Percentiles rank a stretch among this genome's conserved stretches.
Conservation (phyloP, 2,113 vertebrate genomes). For the Herpetotheres cachinnans region DNA sequence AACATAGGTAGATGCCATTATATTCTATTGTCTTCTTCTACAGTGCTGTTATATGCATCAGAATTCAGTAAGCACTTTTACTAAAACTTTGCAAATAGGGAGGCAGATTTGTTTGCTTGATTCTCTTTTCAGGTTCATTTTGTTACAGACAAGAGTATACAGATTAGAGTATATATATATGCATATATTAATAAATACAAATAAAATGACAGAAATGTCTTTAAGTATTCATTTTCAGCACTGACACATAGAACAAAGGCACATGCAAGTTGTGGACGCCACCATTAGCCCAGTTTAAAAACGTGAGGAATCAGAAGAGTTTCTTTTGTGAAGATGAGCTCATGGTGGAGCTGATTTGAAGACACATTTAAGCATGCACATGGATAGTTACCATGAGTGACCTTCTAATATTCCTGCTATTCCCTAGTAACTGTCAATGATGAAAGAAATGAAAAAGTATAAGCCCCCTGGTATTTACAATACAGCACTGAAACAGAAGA, state of each 20-base stretch:
- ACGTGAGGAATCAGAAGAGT: neutral
- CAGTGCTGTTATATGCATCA: neutral
- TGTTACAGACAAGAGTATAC: neutral
- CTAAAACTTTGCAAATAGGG: neutral
- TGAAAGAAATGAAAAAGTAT: neutral
- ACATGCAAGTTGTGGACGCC: neutral
- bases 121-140: neutral
- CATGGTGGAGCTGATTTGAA: neutral
- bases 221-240: neutral
- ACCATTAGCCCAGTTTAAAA: neutral
- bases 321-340: neutral
- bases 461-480: neutral
- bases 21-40: neutral
- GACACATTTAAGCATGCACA: neutral
- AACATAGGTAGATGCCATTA: neutral
- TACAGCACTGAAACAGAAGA: neutral
- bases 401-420: neutral
- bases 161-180: neutral
- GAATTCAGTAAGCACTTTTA: neutral
- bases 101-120: neutral
- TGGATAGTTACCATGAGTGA: neutral
- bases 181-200: neutral
- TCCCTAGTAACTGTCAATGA: neutral
- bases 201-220: neutral
- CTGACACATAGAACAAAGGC: neutral